These are phyloP conservation scores for Gallinago undulata DNA, from an alignment of 2,113 vertebrate species.

Conservation along the genomic window DNA sequence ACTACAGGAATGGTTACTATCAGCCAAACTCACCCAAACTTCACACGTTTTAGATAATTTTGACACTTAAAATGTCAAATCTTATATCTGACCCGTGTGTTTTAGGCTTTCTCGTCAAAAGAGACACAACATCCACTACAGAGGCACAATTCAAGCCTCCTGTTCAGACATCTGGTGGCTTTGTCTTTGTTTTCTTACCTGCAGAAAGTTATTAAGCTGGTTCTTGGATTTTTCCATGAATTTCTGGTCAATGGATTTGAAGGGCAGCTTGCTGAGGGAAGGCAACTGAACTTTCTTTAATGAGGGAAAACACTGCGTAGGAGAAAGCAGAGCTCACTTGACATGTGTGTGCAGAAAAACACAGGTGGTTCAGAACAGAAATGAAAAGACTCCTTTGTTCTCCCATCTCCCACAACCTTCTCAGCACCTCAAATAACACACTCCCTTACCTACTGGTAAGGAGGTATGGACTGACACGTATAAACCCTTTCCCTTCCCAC, in stretches of 20 bases:
- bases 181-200: slow-evolving; percentile 78
- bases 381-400: neutral
- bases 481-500: neutral
- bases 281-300: slow-evolving; percentile 98
- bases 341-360: neutral
- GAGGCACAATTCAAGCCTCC: neutral
- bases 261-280: slow-evolving; percentile 97
- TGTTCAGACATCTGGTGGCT: neutral
- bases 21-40: neutral
- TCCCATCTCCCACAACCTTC: neutral
- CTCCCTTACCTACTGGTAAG: neutral
- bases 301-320: slow-evolving; percentile 89
- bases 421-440: neutral
- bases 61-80: neutral
- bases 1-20: neutral
- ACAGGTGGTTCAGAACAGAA: neutral
- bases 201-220: slow-evolving; percentile 94
- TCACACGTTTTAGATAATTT: neutral
- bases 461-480: neutral
- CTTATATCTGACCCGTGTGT: neutral
- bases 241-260: slow-evolving; percentile 98
- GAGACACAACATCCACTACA: neutral
- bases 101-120: neutral
- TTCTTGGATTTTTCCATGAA: slow-evolving; percentile 98
- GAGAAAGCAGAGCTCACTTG: neutral